Evolutionary conservation across 2,888 invertebrate species (phyloP), one percentile per base, ranked within the genome.

Genomic region (Sinohyriopsis cumingii): DNA sequence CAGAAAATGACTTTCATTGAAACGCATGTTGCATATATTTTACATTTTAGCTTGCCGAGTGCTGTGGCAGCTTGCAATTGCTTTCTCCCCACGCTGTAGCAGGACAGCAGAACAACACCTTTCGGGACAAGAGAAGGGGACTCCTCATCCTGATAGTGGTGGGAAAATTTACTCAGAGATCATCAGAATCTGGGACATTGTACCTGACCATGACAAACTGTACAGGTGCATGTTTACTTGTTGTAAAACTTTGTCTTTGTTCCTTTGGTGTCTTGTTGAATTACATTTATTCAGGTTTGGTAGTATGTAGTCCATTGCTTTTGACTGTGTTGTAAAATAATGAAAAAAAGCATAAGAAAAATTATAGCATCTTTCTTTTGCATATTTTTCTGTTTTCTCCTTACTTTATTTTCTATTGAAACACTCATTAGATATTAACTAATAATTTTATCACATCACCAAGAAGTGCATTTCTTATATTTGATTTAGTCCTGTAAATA

Each of bases 11-110:
- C 28, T 28, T 28, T 28, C 5, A 28, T 4, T 28, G 28, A 28
- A 28, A 28, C 5, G 28, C 5, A 28, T 28, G 5, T 60, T 60
- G 19, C 7, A 64, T 45, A 22, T 19, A 25, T 63, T 20, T 33
- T 33, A 25, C 22, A 28, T 28, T 33, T 33, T 33, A 22, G 57
- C 24, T 25, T 69, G 71, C 2, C 71, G 78, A 59, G 78, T 85
- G 28, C 55, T 85, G 3, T 84, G 84, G 84, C 83, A 85, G 63
- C 63, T 80, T 20, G 83, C 84, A 19, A 71, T 84, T 24, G 80
- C 84, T 5, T 84, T 84, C 63, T 82, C 82, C 1, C 80, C 81
- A 59, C 66, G 79, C 20, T 62, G 74, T n/a, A 82, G 77, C 69
- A 77, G 79, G 24, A 71, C 63, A 20, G 73, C 79, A 20, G 77